These are phyloP conservation scores for Thalassarche chlororhynchos DNA, from an alignment of 2,113 vertebrate species.

Conservation along the genomic window DNA sequence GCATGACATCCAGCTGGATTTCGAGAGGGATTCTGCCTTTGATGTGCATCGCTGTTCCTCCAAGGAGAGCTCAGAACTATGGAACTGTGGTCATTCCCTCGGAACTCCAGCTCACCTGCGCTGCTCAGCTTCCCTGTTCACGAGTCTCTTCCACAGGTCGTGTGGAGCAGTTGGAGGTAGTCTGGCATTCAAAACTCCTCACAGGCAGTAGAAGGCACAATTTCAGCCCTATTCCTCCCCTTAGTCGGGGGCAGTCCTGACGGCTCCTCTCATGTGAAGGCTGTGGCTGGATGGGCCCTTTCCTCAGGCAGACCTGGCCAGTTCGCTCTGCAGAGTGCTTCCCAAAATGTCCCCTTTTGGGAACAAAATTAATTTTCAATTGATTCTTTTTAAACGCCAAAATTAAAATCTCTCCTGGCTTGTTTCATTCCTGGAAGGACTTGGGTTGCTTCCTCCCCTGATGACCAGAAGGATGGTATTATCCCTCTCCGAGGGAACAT, in stretches of 20 bases:
- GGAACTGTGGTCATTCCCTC: not conserved
- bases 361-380: not conserved
- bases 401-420: not conserved
- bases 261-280: not conserved
- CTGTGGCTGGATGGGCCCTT: not conserved
- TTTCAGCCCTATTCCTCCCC: not conserved
- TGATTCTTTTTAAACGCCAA: not conserved
- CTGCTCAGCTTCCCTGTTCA: not conserved
- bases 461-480: not conserved
- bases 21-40: not conserved
- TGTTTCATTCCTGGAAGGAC: not conserved
- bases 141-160: not conserved
- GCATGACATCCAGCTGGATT: not conserved
- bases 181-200: not conserved
- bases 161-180: not conserved
- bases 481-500: not conserved
- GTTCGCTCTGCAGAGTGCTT: not conserved
- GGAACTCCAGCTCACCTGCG: not conserved
- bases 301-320: not conserved
- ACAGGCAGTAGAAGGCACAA: not conserved
- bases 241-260: not conserved
- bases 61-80: not conserved
- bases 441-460: not conserved
- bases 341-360: not conserved
- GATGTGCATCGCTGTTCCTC: rapidly evolving